phyloP scores from a whole-genome alignment of 2,113 vertebrate species.

The Procavia capensis region DNA sequence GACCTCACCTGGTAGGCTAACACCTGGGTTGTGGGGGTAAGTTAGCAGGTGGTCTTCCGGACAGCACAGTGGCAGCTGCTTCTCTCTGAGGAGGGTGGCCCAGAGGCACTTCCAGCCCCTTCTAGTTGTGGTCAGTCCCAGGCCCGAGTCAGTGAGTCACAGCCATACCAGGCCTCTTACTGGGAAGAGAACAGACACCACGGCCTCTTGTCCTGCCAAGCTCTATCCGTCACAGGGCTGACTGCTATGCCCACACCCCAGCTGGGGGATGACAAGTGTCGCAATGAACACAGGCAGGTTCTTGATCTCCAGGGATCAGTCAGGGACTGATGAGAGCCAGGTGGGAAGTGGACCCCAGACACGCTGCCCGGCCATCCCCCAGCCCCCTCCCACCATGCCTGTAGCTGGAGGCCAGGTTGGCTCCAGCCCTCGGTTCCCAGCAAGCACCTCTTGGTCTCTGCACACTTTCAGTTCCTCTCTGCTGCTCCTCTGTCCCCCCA shows the following conservation, averaged over 20 bases:
- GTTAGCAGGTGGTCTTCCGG: neutral
- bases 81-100: neutral
- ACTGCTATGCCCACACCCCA: fast-evolving
- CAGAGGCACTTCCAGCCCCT: fast-evolving
- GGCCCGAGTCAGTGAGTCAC: neutral
- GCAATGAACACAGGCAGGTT: neutral
- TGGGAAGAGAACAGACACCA: neutral
- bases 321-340: neutral
- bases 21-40: too few species aligned
- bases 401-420: neutral
- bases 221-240: neutral
- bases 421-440: neutral
- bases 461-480: neutral
- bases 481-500: neutral
- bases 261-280: neutral
- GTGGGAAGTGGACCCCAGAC: neutral
- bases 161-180: neutral
- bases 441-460: neutral
- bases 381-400: too few species aligned
- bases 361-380: neutral
- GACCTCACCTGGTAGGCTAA: neutral
- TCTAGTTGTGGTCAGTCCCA: neutral
- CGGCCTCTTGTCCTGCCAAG: fast-evolving
- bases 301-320: neutral
- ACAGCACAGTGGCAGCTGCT: fast-evolving